Evolutionary conservation across 1,140 invertebrate genomes (phyloP).

Genomic region (Lepeophtheirus salmonis): DNA sequence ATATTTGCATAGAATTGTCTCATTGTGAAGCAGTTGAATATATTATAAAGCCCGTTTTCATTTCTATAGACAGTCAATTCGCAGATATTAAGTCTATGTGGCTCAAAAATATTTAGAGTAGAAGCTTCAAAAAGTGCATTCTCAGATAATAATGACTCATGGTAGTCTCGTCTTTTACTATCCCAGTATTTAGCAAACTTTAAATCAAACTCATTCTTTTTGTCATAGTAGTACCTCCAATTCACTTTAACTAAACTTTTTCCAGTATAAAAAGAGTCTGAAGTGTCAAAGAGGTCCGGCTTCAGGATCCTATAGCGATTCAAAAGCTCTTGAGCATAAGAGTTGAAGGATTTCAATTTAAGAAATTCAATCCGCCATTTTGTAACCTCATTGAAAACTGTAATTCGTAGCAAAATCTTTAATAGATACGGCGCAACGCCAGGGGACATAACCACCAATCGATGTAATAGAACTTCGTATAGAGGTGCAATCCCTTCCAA

Average conservation of each 20-base stretch:
- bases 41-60: too few species aligned
- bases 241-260: background rate
- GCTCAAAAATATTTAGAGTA: background rate
- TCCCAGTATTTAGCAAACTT: background rate
- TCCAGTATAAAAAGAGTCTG: background rate
- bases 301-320: background rate
- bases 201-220: background rate
- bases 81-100: background rate
- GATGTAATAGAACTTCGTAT: constrained; percentile 3
- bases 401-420: background rate
- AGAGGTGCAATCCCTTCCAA: background rate
- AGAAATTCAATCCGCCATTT: background rate
- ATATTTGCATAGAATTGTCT: background rate
- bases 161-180: background rate
- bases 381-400: background rate
- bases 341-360: background rate
- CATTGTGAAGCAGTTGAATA: background rate
- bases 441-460: background rate
- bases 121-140: background rate
- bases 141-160: background rate
- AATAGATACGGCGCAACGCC: background rate
- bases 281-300: background rate
- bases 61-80: background rate
- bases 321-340: background rate
- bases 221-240: background rate